Conservation (phyloP, 1,140 invertebrate genomes). For the Sitobion miscanthi region DNA sequence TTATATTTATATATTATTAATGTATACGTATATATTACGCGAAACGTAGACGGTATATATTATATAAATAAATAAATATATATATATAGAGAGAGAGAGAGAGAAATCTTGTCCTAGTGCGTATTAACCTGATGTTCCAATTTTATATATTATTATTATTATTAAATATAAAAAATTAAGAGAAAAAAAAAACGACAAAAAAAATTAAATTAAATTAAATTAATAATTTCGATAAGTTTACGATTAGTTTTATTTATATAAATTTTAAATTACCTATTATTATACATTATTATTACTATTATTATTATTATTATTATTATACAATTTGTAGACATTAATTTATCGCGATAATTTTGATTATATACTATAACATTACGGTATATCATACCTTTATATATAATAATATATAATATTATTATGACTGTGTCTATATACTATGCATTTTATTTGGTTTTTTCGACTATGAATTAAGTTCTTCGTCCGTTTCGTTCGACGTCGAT, state of each 20-base stretch:
- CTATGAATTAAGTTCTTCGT: neutral
- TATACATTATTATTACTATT: neutral
- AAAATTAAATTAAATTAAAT: neutral
- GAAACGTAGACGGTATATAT: constrained; percentile 17
- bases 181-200: neutral
- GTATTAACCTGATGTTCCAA: constrained; percentile 43
- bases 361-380: neutral
- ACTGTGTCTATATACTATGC: neutral
- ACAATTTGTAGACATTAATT: neutral
- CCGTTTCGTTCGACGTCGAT: neutral
- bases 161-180: neutral
- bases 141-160: neutral
- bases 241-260: constrained; percentile 30
- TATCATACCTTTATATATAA: neutral
- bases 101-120: neutral
- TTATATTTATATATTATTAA: constrained; percentile 25
- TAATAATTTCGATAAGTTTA: constrained; percentile 25
- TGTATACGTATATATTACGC: neutral
- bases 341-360: neutral
- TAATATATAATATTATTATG: neutral
- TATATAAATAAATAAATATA: neutral
- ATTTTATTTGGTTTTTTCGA: no score
- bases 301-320: neutral
- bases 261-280: constrained; percentile 1
- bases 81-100: neutral